phyloP scores from a whole-genome alignment of 1,140 invertebrate species.

The Diorhabda elongata region DNA sequence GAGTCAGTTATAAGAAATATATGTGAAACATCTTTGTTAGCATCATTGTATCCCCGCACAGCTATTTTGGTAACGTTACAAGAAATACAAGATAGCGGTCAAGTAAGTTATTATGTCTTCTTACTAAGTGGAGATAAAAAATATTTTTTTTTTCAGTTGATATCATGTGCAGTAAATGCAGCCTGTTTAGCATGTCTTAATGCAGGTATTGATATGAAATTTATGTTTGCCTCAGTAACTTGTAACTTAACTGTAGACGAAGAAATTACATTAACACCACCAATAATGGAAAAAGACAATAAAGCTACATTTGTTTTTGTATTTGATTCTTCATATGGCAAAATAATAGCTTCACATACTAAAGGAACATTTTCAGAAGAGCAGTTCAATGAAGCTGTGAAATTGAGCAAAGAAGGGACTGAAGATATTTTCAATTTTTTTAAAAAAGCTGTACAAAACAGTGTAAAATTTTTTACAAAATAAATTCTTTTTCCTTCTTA shows the following conservation, averaged over 20 bases:
- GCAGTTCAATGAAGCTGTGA: conserved; percentile 60
- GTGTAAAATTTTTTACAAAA: background rate
- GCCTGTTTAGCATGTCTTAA: conserved; percentile 75
- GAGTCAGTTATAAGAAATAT: conserved; percentile 73
- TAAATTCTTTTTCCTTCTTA: background rate
- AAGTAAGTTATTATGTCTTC: conserved; percentile 53
- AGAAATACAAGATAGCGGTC: conserved; percentile 81
- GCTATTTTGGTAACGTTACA: conserved; percentile 75
- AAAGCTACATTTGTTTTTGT: conserved; percentile 63
- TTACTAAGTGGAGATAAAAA: background rate
- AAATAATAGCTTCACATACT: conserved; percentile 62
- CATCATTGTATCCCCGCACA: conserved; percentile 70
- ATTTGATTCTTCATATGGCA: conserved; percentile 65
- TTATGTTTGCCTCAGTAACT: conserved; percentile 70
- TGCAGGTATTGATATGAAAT: conserved; percentile 74
- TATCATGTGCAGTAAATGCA: conserved; percentile 79
- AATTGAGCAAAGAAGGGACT: conserved; percentile 61
- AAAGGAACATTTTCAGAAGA: conserved; percentile 62
- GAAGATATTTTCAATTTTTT: conserved; percentile 68
- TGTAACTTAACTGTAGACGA: conserved; percentile 65
- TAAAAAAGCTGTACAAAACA: conserved; percentile 46
- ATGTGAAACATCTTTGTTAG: conserved; percentile 67
- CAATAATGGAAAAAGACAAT: conserved; percentile 44
- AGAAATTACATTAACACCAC: conserved; percentile 62
- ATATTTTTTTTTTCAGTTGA: conserved; percentile 52